Base-by-base conservation (phyloP, 1,140 invertebrate genomes). In the Drosophila littoralis region DNA sequence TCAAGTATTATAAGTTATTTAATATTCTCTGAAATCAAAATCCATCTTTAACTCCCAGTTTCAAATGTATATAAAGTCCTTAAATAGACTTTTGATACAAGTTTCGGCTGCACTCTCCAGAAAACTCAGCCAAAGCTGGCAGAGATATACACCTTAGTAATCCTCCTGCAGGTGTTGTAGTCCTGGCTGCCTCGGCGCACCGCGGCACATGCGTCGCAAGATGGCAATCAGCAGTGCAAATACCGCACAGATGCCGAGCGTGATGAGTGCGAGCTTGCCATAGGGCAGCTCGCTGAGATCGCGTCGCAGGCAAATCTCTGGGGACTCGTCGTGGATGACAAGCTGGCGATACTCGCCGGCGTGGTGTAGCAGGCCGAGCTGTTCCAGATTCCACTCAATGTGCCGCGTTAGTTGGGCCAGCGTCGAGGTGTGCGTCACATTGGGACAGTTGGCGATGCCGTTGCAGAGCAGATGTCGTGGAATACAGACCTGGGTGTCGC, bases 401-500 rank as follows among this genome's bases (percentile, higher is more conserved):
- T 94, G 92, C 57, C 83, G 93, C 92, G 75, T 93, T 85, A 92
- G 93, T 86, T 89, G 93, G 91, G 70, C 93, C 92, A 91, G 67
- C 75, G 84, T 93, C 91, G 80, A 94, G 91, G 91, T 93, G 91
- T 81, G 77, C 40, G 92, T 93, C 8, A 92, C 93, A 71, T 96
- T 96, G 0, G 97, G 97, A 92, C 97, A 98, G 35, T 90, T 90
- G 1, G 96, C 94, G 1, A 97, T 94, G 9, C 97, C 97, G 86
- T 98, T 97, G 89, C 97, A 98, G 0, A 98, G 94, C 10, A 98
- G 93, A 75, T 96, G 93, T 7, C 94, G 94, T 1, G 96, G 96
- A 78, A 98, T 97, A 83, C 97, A 98, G 5, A 96, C 93, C 2
- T 96, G 95, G 33, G 95, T 94, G 64, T 97, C 95, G 7, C 96